Percentiles rank a stretch among this genome's conserved stretches.
Evolutionary conservation across 1,140 invertebrate genomes (phyloP).

Genomic region (Semibalanus balanoides): DNA sequence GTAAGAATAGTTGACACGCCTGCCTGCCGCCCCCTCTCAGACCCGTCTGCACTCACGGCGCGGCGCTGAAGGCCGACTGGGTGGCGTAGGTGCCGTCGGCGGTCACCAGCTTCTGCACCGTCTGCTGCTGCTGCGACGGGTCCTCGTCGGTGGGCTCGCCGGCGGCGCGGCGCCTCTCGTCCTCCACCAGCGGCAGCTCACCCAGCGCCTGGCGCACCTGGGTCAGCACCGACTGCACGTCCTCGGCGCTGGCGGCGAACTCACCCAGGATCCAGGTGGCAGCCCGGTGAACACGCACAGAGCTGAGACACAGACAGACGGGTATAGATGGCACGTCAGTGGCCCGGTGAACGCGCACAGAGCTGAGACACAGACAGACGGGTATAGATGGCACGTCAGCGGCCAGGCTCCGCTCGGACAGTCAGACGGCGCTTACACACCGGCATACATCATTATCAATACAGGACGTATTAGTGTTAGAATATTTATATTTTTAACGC

Average conservation of each 20-base stretch:
- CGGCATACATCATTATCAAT: too few relatives aligned
- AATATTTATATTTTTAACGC: too few relatives aligned
- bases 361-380: too few relatives aligned
- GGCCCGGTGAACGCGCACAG: constrained; percentile 73
- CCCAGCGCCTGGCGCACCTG: constrained; percentile 54
- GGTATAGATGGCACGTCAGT: too few relatives aligned
- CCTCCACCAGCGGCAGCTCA: constrained; percentile 77
- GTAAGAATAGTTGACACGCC: too few relatives aligned
- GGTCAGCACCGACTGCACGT: constrained; percentile 64
- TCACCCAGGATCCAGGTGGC: constrained; percentile 98
- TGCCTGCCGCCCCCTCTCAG: not conserved
- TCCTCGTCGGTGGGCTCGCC: constrained; percentile 43
- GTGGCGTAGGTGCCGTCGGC: constrained; percentile 98
- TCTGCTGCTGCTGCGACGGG: constrained; percentile 19
- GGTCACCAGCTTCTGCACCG: constrained; percentile 59
- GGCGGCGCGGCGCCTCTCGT: constrained; percentile 51
- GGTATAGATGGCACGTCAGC: too few relatives aligned
- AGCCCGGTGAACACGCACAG: constrained; percentile 73
- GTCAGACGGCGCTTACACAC: too few relatives aligned
- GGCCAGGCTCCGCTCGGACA: too few relatives aligned
- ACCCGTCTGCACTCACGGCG: constrained; percentile 32
- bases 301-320: too few relatives aligned
- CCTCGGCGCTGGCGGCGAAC: constrained; percentile 62
- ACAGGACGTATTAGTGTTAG: too few relatives aligned
- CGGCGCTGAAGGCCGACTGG: constrained; percentile 86